Evolutionary conservation across 2,888 invertebrate genomes (phyloP).

Genomic region (Drosophila affinis): DNA sequence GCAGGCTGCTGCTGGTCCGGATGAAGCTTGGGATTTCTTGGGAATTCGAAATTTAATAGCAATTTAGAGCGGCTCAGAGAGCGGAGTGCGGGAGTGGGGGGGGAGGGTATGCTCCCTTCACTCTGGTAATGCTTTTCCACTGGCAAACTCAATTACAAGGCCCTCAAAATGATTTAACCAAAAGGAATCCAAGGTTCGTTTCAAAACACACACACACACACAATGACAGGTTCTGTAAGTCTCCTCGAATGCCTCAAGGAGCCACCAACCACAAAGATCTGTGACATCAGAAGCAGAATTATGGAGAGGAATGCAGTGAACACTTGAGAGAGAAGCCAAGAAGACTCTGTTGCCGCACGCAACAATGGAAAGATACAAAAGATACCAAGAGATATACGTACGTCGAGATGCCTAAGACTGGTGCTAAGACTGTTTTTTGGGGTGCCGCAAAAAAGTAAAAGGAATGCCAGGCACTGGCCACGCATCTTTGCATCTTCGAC

Average conservation of each 20-base stretch:
- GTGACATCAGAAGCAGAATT: slow-evolving; percentile 2
- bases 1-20: neutral
- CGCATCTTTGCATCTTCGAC: slow-evolving; percentile 57
- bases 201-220: neutral
- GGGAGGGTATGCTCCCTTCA: too few relatives aligned
- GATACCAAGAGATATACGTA: slow-evolving; percentile 15
- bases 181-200: slow-evolving; percentile 11
- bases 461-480: slow-evolving; percentile 39
- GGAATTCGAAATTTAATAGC: slow-evolving; percentile 19
- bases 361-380: slow-evolving; percentile 39
- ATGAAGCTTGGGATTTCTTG: slow-evolving; percentile 1
- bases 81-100: neutral
- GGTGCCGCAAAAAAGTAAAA: slow-evolving; percentile 62
- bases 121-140: neutral
- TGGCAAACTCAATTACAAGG: slow-evolving; percentile 55
- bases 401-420: too few relatives aligned
- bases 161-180: slow-evolving; percentile 30
- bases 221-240: neutral
- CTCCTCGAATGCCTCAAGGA: neutral
- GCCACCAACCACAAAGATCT: neutral
- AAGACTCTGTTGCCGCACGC: slow-evolving; percentile 23
- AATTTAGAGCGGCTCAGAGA: neutral
- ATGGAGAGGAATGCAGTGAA: slow-evolving; percentile 6
- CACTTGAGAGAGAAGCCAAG: slow-evolving; percentile 15
- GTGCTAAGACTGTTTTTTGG: neutral